These are phyloP conservation scores for Scolopax mira DNA, from an alignment of 2,113 vertebrate genomes.

Conservation along the genomic window DNA sequence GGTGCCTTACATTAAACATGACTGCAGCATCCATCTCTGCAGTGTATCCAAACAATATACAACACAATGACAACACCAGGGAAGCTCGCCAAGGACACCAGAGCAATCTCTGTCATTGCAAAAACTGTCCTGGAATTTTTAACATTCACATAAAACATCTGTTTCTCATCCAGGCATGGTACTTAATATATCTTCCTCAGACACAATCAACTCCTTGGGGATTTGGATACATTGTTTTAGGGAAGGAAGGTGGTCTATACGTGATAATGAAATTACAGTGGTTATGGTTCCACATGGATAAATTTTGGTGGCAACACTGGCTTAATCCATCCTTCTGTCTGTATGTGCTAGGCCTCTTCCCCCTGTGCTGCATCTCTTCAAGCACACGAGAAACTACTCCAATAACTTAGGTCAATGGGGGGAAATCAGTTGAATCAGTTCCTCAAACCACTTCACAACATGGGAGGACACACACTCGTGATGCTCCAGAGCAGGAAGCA, in stretches of 20 bases:
- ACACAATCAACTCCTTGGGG: not conserved
- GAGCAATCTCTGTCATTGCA: not conserved
- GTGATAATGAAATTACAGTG: not conserved
- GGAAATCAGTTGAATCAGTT: not conserved
- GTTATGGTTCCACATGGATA: not conserved
- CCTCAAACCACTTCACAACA: not conserved
- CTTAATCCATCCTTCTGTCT: not conserved
- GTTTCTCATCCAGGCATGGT: not conserved
- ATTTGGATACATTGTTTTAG: not conserved
- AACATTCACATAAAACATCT: not conserved
- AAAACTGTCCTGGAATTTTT: not conserved
- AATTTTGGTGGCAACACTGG: not conserved
- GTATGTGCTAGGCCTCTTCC: not conserved
- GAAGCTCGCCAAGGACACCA: not conserved
- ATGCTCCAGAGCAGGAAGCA: not conserved
- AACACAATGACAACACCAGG: not conserved
- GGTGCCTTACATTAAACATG: not conserved
- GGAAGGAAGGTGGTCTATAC: not conserved
- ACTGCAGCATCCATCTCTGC: not conserved
- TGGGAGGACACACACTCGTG: not conserved
- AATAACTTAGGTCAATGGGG: not conserved
- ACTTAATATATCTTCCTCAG: not conserved
- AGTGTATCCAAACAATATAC: not conserved
- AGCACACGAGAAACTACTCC: not conserved
- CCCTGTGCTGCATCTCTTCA: not conserved